Percentiles rank a stretch among this genome's conserved stretches.
Conservation (phyloP, 2,113 vertebrate genomes). For the Ciconia boyciana region DNA sequence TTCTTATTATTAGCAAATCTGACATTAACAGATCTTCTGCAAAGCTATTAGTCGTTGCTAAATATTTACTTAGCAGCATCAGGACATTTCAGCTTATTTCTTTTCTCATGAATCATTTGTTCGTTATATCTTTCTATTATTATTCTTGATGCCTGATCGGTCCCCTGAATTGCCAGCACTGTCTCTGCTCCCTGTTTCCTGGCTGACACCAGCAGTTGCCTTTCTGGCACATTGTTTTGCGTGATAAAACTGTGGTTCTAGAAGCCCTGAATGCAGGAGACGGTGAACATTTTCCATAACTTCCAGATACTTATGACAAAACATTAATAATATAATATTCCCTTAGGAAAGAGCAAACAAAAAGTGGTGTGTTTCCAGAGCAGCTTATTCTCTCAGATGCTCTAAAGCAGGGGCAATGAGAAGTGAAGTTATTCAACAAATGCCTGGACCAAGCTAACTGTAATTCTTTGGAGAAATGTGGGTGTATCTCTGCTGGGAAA, state of each 20-base stretch:
- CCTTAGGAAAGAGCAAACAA: not conserved
- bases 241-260: not conserved
- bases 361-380: not conserved
- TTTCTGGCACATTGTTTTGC: not conserved
- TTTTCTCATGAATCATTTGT: not conserved
- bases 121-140: not conserved
- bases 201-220: not conserved
- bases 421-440: not conserved
- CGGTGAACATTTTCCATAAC: not conserved
- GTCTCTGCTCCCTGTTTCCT: not conserved
- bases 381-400: not conserved
- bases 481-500: constrained; percentile 18
- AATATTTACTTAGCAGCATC: constrained; percentile 12
- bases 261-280: not conserved
- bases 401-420: not conserved
- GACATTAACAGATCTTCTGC: constrained; percentile 1
- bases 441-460: not conserved
- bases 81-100: not conserved
- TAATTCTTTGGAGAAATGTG: not conserved
- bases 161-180: not conserved
- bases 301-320: not conserved
- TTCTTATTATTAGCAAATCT: not conserved
- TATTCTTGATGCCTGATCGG: not conserved
- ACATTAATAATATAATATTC: not conserved
- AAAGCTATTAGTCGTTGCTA: not conserved